Conservation (phyloP, 2,888 invertebrate genomes). For the Meloe dianella region DNA sequence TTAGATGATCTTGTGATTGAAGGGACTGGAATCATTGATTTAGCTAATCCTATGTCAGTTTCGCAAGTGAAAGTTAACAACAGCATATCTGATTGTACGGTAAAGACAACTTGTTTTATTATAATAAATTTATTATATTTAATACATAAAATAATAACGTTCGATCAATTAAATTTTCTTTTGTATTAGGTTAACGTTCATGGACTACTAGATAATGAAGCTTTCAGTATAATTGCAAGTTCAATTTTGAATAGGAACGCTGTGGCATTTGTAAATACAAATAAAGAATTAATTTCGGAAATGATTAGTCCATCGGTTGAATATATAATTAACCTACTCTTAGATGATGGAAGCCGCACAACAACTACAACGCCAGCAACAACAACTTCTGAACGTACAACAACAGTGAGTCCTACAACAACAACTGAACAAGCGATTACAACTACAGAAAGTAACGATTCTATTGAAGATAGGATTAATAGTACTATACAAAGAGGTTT, state of each 20-base stretch:
- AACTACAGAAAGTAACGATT: too few species aligned
- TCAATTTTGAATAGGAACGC: background rate
- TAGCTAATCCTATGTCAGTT: background rate
- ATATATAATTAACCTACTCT: background rate
- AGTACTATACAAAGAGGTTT: too few species aligned
- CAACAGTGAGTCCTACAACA: too few species aligned
- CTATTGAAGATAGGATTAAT: too few species aligned
- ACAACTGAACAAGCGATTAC: too few species aligned
- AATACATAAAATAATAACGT: too few species aligned
- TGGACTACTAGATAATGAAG: background rate
- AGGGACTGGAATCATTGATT: background rate
- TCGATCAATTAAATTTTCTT: too few species aligned
- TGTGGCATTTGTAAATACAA: background rate
- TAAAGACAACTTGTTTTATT: background rate
- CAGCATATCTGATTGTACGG: background rate
- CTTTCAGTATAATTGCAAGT: background rate
- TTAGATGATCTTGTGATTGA: background rate
- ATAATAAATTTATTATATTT: too few species aligned
- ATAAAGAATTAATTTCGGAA: background rate
- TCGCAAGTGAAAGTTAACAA: background rate
- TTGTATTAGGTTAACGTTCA: background rate
- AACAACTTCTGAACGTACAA: too few species aligned
- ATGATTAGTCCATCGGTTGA: background rate
- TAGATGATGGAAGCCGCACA: background rate
- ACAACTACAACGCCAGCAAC: too few species aligned